A percentile compares a stretch with the other conserved stretches of the same genome.
Conservation (phyloP, 1,140 invertebrate species). For the Heliconius melpomene region DNA sequence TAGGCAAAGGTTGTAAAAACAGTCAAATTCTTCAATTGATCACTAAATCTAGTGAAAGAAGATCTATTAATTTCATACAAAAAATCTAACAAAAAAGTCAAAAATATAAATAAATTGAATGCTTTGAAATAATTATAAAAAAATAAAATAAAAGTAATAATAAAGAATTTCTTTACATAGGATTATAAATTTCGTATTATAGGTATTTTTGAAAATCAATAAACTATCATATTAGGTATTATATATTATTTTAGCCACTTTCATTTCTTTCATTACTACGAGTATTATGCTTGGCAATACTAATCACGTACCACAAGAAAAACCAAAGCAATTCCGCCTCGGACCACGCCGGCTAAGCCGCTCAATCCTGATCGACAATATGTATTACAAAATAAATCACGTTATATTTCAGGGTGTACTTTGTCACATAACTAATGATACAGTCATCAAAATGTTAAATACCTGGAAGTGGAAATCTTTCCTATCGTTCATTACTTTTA, state of each 20-base stretch:
- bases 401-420: neutral
- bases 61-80: neutral
- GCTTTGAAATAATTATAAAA: too few relatives aligned
- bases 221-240: too few relatives aligned
- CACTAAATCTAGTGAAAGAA: neutral
- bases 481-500: slow-evolving; percentile 31
- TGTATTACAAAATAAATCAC: slow-evolving; percentile 4
- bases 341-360: neutral
- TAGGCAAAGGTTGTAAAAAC: too few relatives aligned
- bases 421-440: neutral
- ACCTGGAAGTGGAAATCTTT: slow-evolving; percentile 55
- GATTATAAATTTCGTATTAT: too few relatives aligned
- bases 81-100: neutral
- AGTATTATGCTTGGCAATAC: neutral
- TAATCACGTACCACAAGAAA: neutral
- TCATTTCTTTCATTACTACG: too few relatives aligned
- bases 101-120: too few relatives aligned
- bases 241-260: too few relatives aligned
- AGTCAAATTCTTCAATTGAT: too few relatives aligned
- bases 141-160: too few relatives aligned
- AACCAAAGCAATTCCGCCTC: neutral
- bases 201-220: too few relatives aligned
- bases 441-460: neutral
- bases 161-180: too few relatives aligned
- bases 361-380: neutral